A percentile compares a stretch with the other conserved stretches of the same genome.
Conservation (phyloP, 1,140 invertebrate species). For the Pogonomyrmex barbatus region DNA sequence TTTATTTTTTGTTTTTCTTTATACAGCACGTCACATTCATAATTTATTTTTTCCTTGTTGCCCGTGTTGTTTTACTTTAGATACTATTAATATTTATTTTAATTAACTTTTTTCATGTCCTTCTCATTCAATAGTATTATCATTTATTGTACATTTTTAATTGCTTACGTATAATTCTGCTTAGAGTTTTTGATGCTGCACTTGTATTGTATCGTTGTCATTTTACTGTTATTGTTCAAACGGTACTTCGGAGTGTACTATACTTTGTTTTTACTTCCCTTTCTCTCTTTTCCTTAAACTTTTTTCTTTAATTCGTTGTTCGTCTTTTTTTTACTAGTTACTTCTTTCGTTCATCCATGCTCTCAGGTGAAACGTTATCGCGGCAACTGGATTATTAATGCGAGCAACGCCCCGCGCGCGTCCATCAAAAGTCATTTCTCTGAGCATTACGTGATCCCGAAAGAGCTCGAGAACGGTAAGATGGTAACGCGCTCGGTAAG, state of each 20-base stretch:
- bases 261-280: neutral
- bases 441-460: conserved; percentile 40
- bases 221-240: conserved; percentile 27
- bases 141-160: neutral
- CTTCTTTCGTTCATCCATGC: conserved; percentile 12
- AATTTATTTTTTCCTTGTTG: neutral
- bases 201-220: neutral
- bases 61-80: neutral
- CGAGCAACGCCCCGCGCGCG: conserved; percentile 20
- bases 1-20: neutral
- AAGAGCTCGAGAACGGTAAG: conserved; percentile 14
- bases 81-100: neutral
- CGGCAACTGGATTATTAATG: conserved; percentile 46
- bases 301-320: neutral
- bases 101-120: neutral
- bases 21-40: neutral
- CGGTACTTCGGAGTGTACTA: conserved; percentile 19
- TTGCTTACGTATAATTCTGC: neutral
- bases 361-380: conserved; percentile 10
- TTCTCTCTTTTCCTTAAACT: neutral
- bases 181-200: neutral
- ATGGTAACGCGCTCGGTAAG: conserved; percentile 15
- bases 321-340: conserved; percentile 17
- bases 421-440: conserved; percentile 58
- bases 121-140: neutral